phyloP scores from a whole-genome alignment of 2,888 invertebrate genomes.

The Nasonia oneida region DNA sequence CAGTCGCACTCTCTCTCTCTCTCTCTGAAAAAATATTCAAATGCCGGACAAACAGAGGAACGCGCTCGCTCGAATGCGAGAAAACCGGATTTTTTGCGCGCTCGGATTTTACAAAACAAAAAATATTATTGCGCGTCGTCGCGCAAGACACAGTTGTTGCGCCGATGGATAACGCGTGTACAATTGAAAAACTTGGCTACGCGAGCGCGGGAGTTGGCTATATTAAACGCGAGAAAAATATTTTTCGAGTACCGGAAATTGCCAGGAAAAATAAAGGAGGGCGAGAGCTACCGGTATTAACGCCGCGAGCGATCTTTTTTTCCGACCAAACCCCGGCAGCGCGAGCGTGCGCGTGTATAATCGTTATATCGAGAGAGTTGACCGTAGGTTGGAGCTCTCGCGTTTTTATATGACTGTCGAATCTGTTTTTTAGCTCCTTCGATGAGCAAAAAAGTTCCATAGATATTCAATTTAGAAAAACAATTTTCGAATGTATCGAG shows the following conservation, averaged over 20 bases:
- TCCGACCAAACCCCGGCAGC: neutral
- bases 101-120: slow-evolving; percentile 23
- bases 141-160: neutral
- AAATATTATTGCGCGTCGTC: slow-evolving; percentile 44
- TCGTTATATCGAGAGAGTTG: slow-evolving; percentile 18
- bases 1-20: neutral
- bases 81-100: neutral
- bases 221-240: slow-evolving; percentile 51
- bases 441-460: slow-evolving; percentile 3
- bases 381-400: neutral
- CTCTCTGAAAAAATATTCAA: neutral
- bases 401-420: slow-evolving; percentile 31
- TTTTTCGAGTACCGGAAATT: slow-evolving; percentile 41
- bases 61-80: neutral
- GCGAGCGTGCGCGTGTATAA: neutral
- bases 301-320: slow-evolving; percentile 40
- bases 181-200: slow-evolving; percentile 13
- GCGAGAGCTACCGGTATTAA: slow-evolving; percentile 41
- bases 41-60: neutral
- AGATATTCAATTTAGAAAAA: neutral
- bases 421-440: slow-evolving; percentile 20
- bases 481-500: neutral
- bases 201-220: neutral
- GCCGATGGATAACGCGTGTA: neutral
- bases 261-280: slow-evolving; percentile 20